Evolutionary conservation across 2,113 vertebrate species (phyloP).

Genomic region (Panthera leo): DNA sequence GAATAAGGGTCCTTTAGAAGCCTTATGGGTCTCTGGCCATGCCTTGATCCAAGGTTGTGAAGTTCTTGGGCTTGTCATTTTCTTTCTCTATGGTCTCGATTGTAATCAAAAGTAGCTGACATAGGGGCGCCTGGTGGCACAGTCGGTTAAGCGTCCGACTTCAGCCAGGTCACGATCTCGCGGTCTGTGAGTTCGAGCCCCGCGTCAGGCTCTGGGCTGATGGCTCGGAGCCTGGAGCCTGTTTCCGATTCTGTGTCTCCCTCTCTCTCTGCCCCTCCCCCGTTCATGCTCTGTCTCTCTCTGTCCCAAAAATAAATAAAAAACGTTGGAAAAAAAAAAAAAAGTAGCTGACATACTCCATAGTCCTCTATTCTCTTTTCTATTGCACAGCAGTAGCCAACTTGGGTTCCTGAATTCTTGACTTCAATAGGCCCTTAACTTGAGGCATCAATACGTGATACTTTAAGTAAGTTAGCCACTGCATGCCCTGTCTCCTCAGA

Average conservation of each 20-base stretch:
- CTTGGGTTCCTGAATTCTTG: background rate
- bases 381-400: background rate
- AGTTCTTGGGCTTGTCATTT: background rate
- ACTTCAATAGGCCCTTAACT: background rate
- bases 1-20: background rate
- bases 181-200: too few relatives aligned
- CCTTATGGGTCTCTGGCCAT: background rate
- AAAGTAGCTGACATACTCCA: background rate
- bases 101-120: background rate
- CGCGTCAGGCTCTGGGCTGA: too few relatives aligned
- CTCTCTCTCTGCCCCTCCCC: too few relatives aligned
- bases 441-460: background rate
- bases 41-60: background rate
- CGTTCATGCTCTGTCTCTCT: too few relatives aligned
- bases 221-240: too few relatives aligned
- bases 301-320: too few relatives aligned
- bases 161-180: too few relatives aligned
- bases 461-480: background rate
- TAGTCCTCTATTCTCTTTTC: background rate
- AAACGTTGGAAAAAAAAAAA: too few relatives aligned
- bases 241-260: too few relatives aligned
- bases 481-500: background rate
- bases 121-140: too few relatives aligned
- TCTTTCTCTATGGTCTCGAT: background rate
- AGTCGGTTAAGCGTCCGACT: too few relatives aligned